Conservation (phyloP, 2,888 invertebrate genomes). For the Ligdia adustata region DNA sequence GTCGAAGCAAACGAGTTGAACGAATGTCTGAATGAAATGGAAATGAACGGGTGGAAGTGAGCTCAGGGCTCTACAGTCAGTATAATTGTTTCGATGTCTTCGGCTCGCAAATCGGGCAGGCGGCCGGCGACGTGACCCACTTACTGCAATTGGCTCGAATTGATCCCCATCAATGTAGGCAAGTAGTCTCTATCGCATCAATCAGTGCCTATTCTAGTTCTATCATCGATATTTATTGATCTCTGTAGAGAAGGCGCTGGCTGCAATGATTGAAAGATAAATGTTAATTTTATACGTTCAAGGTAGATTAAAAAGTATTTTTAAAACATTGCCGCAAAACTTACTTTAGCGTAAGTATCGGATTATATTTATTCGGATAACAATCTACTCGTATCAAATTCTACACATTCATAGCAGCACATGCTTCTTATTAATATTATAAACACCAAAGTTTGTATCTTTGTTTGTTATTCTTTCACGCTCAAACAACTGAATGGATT, state of each 20-base stretch:
- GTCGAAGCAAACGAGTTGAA: slow-evolving; percentile 36
- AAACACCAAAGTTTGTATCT: no score
- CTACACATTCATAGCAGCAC: no score
- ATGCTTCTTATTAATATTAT: no score
- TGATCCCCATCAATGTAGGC: slow-evolving; percentile 55
- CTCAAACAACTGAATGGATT: no score
- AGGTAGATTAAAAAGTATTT: no score
- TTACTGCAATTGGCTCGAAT: slow-evolving; percentile 61
- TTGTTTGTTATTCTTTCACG: no score
- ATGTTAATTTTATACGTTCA: slow-evolving; percentile 18
- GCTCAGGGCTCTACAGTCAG: slow-evolving; percentile 48
- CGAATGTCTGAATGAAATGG: slow-evolving; percentile 41
- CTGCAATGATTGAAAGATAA: slow-evolving; percentile 29
- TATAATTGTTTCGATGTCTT: slow-evolving; percentile 52
- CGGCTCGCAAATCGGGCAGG: slow-evolving; percentile 50
- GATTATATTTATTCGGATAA: no score
- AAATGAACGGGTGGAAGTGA: slow-evolving; percentile 54
- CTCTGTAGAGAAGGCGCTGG: slow-evolving; percentile 9
- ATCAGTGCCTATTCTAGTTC: slow-evolving; percentile 38
- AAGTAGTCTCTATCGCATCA: slow-evolving; percentile 44
- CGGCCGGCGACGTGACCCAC: slow-evolving; percentile 53
- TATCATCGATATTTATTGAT: slow-evolving; percentile 33
- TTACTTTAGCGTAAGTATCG: no score
- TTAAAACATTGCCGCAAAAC: no score
- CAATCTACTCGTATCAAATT: no score